Conservation (phyloP, 2,797 vertebrate genomes). For the Ara ararauna region DNA sequence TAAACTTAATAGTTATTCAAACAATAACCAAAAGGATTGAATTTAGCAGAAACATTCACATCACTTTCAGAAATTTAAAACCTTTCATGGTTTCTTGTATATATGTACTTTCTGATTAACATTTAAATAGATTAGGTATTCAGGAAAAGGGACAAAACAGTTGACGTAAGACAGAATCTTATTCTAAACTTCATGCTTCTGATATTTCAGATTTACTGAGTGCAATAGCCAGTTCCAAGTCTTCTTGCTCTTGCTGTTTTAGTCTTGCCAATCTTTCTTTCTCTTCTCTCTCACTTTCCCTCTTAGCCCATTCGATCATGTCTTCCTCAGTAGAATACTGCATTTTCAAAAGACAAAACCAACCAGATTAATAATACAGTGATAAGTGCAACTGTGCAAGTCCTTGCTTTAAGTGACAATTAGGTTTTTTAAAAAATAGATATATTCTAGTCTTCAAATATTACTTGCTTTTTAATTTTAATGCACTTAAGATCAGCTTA, state of each 20-base stretch:
- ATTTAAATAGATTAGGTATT: conserved; percentile 74
- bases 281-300: conserved; percentile 97
- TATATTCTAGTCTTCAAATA: not conserved
- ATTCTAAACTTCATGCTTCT: conserved; percentile 82
- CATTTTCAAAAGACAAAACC: conserved; percentile 73
- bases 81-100: conserved; percentile 73
- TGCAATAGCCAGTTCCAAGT: conserved; percentile 98
- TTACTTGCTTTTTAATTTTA: not conserved
- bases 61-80: conserved; percentile 74
- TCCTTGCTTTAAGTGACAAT: not conserved
- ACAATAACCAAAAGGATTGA: conserved; percentile 41
- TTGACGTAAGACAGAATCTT: conserved; percentile 54
- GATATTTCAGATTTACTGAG: conserved; percentile 99
- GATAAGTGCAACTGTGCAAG: not conserved
- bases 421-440: not conserved
- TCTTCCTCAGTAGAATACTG: conserved; percentile 98
- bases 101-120: conserved; percentile 75
- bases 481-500: not conserved
- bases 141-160: conserved; percentile 59
- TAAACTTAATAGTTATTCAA: conserved; percentile 43
- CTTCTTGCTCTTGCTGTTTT: conserved; percentile 97
- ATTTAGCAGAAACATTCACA: conserved; percentile 60
- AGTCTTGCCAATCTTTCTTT: conserved; percentile 93
- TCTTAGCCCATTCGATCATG: conserved; percentile 99
- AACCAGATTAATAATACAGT: conserved; percentile 3